Evolutionary conservation across 1,140 invertebrate species (phyloP).

Genomic region (Stenopsyche tienmushanensis): DNA sequence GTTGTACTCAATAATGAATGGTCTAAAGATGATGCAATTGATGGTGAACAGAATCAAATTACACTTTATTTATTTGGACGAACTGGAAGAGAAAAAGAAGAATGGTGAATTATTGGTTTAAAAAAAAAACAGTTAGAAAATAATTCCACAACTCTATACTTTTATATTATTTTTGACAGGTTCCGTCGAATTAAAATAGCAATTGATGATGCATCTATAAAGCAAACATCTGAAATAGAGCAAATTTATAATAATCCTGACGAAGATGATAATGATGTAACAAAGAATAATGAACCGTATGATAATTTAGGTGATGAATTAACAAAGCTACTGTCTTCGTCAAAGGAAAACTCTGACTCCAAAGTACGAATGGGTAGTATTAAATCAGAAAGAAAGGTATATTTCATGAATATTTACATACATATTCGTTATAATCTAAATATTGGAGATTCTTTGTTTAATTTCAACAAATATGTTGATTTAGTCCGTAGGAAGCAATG

Average conservation of each 20-base stretch:
- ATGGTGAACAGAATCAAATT: slow-evolving; percentile 23
- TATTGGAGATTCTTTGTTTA: neutral
- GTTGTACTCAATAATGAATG: slow-evolving; percentile 6
- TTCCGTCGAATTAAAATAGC: slow-evolving; percentile 48
- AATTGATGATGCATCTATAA: slow-evolving; percentile 45
- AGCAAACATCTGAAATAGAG: slow-evolving; percentile 43
- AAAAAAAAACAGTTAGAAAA: too few species aligned
- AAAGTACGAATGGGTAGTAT: slow-evolving; percentile 30
- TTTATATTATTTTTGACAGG: slow-evolving; percentile 42
- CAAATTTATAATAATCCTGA: slow-evolving; percentile 40
- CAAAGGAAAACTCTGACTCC: slow-evolving; percentile 26
- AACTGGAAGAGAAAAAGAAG: slow-evolving; percentile 53
- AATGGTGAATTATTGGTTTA: slow-evolving; percentile 46
- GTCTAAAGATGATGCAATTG: slow-evolving; percentile 20
- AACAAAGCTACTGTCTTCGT: slow-evolving; percentile 9
- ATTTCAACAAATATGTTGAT: neutral
- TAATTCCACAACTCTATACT: neutral
- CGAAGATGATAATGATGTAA: slow-evolving; percentile 11
- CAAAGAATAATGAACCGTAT: slow-evolving; percentile 11
- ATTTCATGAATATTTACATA: slow-evolving; percentile 1
- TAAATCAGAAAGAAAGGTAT: slow-evolving; percentile 30
- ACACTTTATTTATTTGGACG: slow-evolving; percentile 50
- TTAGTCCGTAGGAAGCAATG: slow-evolving; percentile 6
- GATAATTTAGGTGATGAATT: slow-evolving; percentile 18
- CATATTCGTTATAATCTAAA: neutral